Evolutionary conservation across 2,113 vertebrate species (phyloP).

Genomic region (Podarcis cretensis): DNA sequence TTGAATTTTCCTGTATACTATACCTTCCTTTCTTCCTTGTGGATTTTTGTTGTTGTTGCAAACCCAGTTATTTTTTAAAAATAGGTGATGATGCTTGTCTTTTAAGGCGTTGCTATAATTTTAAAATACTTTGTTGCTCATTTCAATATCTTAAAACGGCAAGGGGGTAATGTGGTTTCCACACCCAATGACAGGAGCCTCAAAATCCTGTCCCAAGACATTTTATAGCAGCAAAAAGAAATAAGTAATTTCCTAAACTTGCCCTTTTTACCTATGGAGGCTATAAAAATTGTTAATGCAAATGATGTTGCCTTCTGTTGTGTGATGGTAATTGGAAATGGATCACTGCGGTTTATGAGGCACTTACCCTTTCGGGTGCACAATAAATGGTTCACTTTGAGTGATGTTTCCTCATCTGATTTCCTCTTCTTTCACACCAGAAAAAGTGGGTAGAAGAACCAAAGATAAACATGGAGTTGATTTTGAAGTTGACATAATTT

Average conservation of each 20-base stretch:
- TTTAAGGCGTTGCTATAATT: background rate
- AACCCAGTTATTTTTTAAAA: background rate
- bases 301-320: conserved; percentile 76
- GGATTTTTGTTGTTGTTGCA: background rate
- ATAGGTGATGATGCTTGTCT: background rate
- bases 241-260: conserved; percentile 78
- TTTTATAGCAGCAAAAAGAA: conserved; percentile 73
- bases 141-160: background rate
- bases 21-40: background rate
- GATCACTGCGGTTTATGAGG: conserved; percentile 78
- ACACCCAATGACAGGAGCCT: background rate
- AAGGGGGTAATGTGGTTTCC: background rate
- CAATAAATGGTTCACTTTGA: conserved; percentile 81
- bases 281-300: conserved; percentile 80
- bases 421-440: conserved; percentile 73
- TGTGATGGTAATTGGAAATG: conserved; percentile 80
- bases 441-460: conserved; percentile 63
- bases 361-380: conserved; percentile 76
- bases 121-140: background rate
- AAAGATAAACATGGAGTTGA: conserved; percentile 79
- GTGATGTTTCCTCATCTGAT: conserved; percentile 75
- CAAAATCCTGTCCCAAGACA: conserved; percentile 25
- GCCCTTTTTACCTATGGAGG: conserved; percentile 65
- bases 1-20: background rate
- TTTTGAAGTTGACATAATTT: conserved; percentile 78